Base-by-base conservation (phyloP, 2,113 vertebrate species). In the Scomber colias region DNA sequence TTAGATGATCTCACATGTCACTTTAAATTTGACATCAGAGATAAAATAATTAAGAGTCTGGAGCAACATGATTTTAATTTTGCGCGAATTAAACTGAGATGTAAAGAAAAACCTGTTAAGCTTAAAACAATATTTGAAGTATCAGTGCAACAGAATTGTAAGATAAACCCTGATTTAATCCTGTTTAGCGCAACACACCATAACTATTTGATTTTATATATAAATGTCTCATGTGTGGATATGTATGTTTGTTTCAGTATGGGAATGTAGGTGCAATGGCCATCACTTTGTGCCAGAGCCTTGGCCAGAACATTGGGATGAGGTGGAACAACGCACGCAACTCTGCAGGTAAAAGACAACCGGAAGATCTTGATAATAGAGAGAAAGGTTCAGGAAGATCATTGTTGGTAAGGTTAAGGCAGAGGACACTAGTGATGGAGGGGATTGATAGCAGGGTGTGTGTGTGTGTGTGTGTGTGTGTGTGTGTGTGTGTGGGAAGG, bases 291-390 rank as follows among this genome's bases (percentile, higher is more conserved):
- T 97, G 96, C 5, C 97, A 99, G 94, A 98, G 96, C 0, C 94
- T 99, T 71, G 97, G 97, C n/a, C 97, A 98, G 92, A 99, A 99
- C 90, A 92, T 99, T 77, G 97, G 97, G 75, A 98, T 99, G 97
- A 97, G 96, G 95, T 99, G 97, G 97, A 98, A 98, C 90, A 97
- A 97, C 83, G 95, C 94, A 62, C 96, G 95, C 4, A 87, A 85
- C 45, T 94, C 97, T 0, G 97, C 97, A 94, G 96, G 97, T 98
- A 80, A 81, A 64, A 66, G 48, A 70, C 15, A 2, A 12, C 13
- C 12, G 57, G n/a, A 27, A 1, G 35, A 12, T 7, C 16, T 17
- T 65, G 45, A 35, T 24, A 13, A 46, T 35, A 35, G 31, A 35
- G 31, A 35, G 31, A 35, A 35, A 35, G 31, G 31, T 8, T 6